Conservation (phyloP, 2,888 invertebrate species). For the Parnassius mnemosyne region DNA sequence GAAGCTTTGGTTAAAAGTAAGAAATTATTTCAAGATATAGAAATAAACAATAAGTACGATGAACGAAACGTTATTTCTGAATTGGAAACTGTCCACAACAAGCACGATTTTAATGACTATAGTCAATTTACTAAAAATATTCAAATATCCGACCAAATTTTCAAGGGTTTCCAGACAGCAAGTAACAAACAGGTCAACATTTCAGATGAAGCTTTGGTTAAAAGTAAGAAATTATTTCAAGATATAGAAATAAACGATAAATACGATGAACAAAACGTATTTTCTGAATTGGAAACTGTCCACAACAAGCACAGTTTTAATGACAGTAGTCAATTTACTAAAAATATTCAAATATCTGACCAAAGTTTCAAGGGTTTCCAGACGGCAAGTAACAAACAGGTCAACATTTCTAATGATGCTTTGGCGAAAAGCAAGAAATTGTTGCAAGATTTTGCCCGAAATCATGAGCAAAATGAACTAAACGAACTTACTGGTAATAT, state of each 20-base stretch:
- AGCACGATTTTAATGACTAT: not conserved
- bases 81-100: not conserved
- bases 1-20: conserved; percentile 46
- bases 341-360: conserved; percentile 38
- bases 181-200: conserved; percentile 43
- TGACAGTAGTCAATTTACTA: conserved; percentile 36
- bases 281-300: not conserved
- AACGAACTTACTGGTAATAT: conserved; percentile 10
- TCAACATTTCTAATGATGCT: conserved; percentile 45
- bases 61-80: not conserved
- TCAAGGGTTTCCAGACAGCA: conserved; percentile 45
- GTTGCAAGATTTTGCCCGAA: conserved; percentile 41
- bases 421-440: conserved; percentile 47
- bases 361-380: conserved; percentile 42
- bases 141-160: conserved; percentile 43
- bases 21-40: conserved; percentile 45
- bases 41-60: conserved; percentile 4
- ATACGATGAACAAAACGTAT: not conserved
- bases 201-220: conserved; percentile 45
- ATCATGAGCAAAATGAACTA: conserved; percentile 1
- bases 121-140: conserved; percentile 40
- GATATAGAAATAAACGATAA: not conserved
- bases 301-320: not conserved
- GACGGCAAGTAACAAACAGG: conserved; percentile 45
- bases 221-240: not conserved